phyloP scores from a whole-genome alignment of 2,888 invertebrate genomes.

The Hetaerina titia region DNA sequence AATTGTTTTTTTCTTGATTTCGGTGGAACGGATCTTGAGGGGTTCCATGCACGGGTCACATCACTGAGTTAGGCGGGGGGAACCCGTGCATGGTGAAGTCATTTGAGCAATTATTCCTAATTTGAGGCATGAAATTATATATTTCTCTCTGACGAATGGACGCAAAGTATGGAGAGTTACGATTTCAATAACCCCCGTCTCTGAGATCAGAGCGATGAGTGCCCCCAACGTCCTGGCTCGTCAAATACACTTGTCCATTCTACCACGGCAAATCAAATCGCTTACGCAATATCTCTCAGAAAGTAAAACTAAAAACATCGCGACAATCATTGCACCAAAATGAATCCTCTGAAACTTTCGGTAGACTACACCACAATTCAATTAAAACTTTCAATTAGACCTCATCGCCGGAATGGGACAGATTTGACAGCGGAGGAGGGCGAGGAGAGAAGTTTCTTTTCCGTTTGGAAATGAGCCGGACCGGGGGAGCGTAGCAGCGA shows the following conservation, averaged over 20 bases:
- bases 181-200: neutral
- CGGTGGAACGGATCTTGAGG: neutral
- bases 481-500: neutral
- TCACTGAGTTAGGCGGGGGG: neutral
- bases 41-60: neutral
- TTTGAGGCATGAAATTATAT: neutral
- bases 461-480: neutral
- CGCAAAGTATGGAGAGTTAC: neutral
- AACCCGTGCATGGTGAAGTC: neutral
- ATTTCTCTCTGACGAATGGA: neutral
- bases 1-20: neutral
- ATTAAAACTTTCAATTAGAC: constrained; percentile 63
- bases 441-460: neutral
- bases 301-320: neutral
- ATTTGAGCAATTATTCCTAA: neutral
- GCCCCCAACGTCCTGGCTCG: neutral
- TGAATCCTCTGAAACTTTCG: neutral
- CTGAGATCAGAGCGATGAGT: neutral
- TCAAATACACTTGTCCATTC: neutral
- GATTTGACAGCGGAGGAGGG: neutral
- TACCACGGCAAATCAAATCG: neutral
- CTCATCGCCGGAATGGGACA: constrained; percentile 43
- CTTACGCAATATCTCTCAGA: neutral
- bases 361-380: neutral
- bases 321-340: neutral